A percentile compares a stretch with the other conserved stretches of the same genome.
Evolutionary conservation across 1,140 invertebrate genomes (phyloP).

Genomic region (Drosophila santomea): DNA sequence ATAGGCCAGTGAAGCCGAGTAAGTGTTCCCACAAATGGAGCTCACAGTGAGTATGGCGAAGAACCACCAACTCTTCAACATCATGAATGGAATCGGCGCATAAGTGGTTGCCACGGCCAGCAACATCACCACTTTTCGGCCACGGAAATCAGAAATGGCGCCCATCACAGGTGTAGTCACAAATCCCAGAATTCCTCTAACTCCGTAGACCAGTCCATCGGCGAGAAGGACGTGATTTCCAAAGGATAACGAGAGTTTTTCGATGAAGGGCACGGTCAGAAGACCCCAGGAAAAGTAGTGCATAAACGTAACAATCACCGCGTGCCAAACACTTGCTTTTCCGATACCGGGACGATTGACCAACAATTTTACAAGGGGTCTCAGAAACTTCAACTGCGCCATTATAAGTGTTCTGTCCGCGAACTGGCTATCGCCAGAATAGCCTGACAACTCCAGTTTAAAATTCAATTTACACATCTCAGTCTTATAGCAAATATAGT

Average conservation of each 20-base stretch:
- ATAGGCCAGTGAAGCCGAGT: conserved; percentile 99
- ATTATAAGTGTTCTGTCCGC: not conserved
- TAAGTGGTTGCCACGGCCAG: conserved; percentile 99
- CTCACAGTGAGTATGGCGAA: conserved; percentile 99
- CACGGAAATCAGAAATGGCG: conserved; percentile 98
- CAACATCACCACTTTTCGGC: conserved; percentile 98
- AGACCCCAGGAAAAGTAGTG: conserved; percentile 99
- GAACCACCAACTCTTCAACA: conserved; percentile 99
- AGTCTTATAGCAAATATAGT: not conserved
- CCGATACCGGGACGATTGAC: conserved; percentile 90
- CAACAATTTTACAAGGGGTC: not conserved
- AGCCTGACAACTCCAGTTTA: not conserved
- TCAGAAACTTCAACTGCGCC: not conserved
- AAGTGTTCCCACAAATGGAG: conserved; percentile 99
- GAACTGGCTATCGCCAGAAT: not conserved
- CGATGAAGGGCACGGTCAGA: conserved; percentile 98
- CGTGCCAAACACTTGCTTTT: conserved; percentile 98
- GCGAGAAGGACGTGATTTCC: conserved; percentile 99
- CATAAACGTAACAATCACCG: conserved; percentile 98
- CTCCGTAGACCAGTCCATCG: conserved; percentile 99
- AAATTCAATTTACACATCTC: conserved; percentile 20
- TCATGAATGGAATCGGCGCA: conserved; percentile 99
- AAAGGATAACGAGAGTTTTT: conserved; percentile 97
- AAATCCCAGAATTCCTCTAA: conserved; percentile 98
- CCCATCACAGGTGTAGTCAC: conserved; percentile 98